Evolutionary conservation across 2,113 vertebrate species (phyloP), one percentile per base, ranked within the genome.

Genomic region (Rattus rattus): DNA sequence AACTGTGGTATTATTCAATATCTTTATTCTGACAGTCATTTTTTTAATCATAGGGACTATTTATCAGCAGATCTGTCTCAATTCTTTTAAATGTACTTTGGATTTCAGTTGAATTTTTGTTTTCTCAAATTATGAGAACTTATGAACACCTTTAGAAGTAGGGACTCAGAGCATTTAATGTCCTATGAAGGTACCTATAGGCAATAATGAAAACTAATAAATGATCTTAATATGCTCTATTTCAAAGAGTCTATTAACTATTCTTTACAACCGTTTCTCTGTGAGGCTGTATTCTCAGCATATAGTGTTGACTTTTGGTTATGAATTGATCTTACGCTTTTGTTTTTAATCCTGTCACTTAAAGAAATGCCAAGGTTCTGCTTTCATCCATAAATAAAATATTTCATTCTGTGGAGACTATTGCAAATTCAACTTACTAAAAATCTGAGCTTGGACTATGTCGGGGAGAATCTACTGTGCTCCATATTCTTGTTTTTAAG

Each of bases 61-160:
- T 95, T 59, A 4, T 86, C 75, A 92, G 1, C 77, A n/a, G n/a
- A 36, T 88, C 30, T 24, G 11, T 54, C 19, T 4, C 72, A 72
- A 65, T 22, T 6, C 49, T 88, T 94, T 22, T 43, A 85, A 65
- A 36, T 76, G 67, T 72, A 7, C 49, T 39, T 67, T 93, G 20
- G 20, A 96, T 92, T 61, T 93, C 5, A 4, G 16, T 52, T 94
- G 16, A 93, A 88, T 10, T 79, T 87, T 91, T 91, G 83, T 89
- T 81, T 92, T 86, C 6, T 20, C 28, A 94, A 93, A 43, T 77
- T 7, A 33, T 94, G 56, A 88, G 12, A 85, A 88, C 86, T 86
- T 67, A n/a, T 86, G 80, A 94, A 70, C 91, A 16, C 11, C 13
- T 24, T 72, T 79, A 85, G 19, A 9, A 76, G 56, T 91, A 9